A percentile compares a stretch with the other conserved stretches of the same genome.
Conservation (phyloP, 2,888 invertebrate genomes). For the Ceraclea dissimilis region DNA sequence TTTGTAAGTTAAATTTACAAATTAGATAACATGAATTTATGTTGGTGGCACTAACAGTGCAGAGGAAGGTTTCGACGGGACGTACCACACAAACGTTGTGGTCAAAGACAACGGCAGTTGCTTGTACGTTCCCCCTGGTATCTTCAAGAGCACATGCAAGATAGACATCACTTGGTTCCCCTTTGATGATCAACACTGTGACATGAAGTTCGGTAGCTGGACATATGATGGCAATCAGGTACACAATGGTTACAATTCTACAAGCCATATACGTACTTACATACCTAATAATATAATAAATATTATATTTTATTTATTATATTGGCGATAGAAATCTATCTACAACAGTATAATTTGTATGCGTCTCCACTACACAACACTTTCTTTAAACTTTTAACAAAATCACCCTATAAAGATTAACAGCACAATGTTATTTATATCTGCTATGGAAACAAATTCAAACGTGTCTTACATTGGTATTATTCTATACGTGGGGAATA, state of each 20-base stretch:
- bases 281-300: too few relatives aligned
- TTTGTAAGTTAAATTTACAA: too few relatives aligned
- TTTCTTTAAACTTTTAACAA: too few relatives aligned
- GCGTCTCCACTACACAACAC: too few relatives aligned
- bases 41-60: slow-evolving; percentile 65
- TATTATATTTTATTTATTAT: too few relatives aligned
- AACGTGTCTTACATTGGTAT: too few relatives aligned
- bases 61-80: slow-evolving; percentile 99
- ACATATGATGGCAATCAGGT: slow-evolving; percentile 98
- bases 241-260: slow-evolving; percentile 32
- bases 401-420: too few relatives aligned
- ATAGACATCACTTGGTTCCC: slow-evolving; percentile 99
- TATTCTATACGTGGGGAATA: too few relatives aligned
- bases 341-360: too few relatives aligned
- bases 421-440: too few relatives aligned
- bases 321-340: too few relatives aligned
- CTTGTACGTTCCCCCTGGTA: slow-evolving; percentile 99
- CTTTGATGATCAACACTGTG: slow-evolving; percentile 99
- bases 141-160: slow-evolving; percentile 99
- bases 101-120: slow-evolving; percentile 97
- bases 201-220: slow-evolving; percentile 99
- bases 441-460: too few relatives aligned
- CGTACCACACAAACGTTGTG: slow-evolving; percentile 99
- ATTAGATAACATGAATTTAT: slow-evolving; percentile 28
- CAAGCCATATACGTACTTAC: not conserved